A percentile compares a stretch with the other conserved stretches of the same genome.
These are phyloP conservation scores for Orchestia grillus DNA, from an alignment of 1,140 invertebrate species.

Conservation along the genomic window DNA sequence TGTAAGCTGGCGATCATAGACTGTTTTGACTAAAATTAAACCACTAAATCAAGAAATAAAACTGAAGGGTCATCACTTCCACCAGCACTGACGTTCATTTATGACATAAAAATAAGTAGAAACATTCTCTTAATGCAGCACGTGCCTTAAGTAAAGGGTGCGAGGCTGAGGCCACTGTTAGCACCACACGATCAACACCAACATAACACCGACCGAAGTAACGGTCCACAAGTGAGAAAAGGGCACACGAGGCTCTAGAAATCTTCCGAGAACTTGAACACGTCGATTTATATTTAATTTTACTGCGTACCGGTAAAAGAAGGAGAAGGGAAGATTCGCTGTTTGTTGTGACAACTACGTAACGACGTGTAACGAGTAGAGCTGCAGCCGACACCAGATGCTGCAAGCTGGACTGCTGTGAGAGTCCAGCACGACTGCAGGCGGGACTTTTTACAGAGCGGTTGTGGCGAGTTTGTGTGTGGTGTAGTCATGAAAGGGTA, in stretches of 20 bases:
- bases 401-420: not conserved
- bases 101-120: not conserved
- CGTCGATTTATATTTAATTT: not conserved
- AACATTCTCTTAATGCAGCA: too few relatives aligned
- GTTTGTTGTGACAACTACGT: not conserved
- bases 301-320: not conserved
- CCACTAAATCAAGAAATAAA: not conserved
- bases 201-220: too few relatives aligned
- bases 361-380: not conserved
- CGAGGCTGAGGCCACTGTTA: not conserved
- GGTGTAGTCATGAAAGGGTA: not conserved
- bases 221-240: not conserved
- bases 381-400: too few relatives aligned
- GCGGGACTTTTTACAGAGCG: not conserved
- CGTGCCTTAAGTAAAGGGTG: too few relatives aligned
- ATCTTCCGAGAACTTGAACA: not conserved
- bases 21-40: not conserved
- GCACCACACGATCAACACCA: too few relatives aligned
- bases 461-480: not conserved
- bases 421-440: not conserved
- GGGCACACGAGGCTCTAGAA: not conserved
- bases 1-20: not conserved
- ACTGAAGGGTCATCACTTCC: not conserved
- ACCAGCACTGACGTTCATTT: not conserved
- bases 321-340: not conserved